These are phyloP conservation scores for Neopelma chrysocephalum DNA, from an alignment of 2,797 vertebrate genomes.

Conservation along the genomic window DNA sequence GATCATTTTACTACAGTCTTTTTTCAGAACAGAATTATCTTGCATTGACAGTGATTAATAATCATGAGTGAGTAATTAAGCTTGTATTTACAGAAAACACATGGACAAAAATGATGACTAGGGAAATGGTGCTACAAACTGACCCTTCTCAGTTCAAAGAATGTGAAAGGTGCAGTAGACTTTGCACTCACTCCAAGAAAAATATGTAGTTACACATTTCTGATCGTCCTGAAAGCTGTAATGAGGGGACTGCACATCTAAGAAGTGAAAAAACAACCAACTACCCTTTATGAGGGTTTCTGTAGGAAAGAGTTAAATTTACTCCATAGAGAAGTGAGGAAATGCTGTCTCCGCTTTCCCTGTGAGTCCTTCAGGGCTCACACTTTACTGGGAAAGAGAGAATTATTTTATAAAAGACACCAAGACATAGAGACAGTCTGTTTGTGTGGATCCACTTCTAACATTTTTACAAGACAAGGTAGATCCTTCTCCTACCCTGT, in stretches of 20 bases:
- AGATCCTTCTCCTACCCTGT: background rate
- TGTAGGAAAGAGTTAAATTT: background rate
- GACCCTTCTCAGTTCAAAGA: background rate
- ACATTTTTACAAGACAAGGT: background rate
- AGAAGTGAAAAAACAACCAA: background rate
- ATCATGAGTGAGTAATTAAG: conserved; percentile 7
- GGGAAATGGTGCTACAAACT: background rate
- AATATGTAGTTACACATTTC: background rate
- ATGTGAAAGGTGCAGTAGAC: background rate
- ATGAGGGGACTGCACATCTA: background rate
- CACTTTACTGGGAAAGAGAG: background rate
- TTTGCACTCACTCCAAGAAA: background rate
- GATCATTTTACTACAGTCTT: background rate
- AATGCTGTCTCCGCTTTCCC: background rate
- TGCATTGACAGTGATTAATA: conserved; percentile 16
- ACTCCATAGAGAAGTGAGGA: background rate
- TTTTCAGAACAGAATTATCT: background rate
- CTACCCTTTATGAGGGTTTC: background rate
- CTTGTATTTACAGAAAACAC: conserved; percentile 39
- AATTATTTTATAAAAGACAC: background rate
- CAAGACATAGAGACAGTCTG: background rate
- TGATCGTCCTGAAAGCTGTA: background rate
- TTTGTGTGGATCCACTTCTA: background rate
- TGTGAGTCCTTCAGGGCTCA: background rate
- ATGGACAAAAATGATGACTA: background rate